Evolutionary conservation across 1,140 invertebrate species (phyloP).

Genomic region (Chrysoperla carnea): DNA sequence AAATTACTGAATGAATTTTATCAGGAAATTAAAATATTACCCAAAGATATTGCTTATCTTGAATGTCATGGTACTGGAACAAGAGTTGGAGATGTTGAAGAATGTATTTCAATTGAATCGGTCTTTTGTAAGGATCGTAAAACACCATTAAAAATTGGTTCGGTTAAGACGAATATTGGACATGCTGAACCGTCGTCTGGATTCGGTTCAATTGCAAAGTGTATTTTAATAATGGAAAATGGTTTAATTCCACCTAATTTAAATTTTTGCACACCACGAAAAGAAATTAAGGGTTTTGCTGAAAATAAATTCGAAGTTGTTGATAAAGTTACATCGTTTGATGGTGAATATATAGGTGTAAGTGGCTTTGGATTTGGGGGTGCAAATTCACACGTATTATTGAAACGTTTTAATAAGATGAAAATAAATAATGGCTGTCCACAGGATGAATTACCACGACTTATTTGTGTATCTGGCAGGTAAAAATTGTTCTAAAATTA

Average conservation of each 20-base stretch:
- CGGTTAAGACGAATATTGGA: slow-evolving; percentile 86
- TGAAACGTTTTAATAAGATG: slow-evolving; percentile 32
- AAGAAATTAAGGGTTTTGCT: slow-evolving; percentile 46
- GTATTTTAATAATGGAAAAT: slow-evolving; percentile 53
- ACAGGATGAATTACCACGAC: slow-evolving; percentile 32
- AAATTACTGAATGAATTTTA: slow-evolving; percentile 70
- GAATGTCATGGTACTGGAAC: slow-evolving; percentile 87
- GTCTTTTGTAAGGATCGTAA: slow-evolving; percentile 53
- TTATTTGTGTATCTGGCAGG: slow-evolving; percentile 45
- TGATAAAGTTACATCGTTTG: slow-evolving; percentile 40
- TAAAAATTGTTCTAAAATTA: slow-evolving; percentile 23
- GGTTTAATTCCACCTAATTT: slow-evolving; percentile 63
- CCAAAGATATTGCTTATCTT: slow-evolving; percentile 55
- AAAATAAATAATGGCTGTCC: slow-evolving; percentile 30
- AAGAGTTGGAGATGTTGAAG: slow-evolving; percentile 70
- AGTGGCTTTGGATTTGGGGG: slow-evolving; percentile 48
- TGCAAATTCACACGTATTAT: slow-evolving; percentile 44
- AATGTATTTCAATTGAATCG: slow-evolving; percentile 65
- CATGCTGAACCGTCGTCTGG: slow-evolving; percentile 85
- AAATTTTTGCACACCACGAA: slow-evolving; percentile 52
- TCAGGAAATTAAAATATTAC: slow-evolving; percentile 59
- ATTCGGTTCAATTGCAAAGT: slow-evolving; percentile 67
- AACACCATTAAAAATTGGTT: slow-evolving; percentile 64
- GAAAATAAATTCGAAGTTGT: slow-evolving; percentile 55
- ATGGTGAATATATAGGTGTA: slow-evolving; percentile 36